These are phyloP conservation scores for Phoeniculus purpureus DNA, from an alignment of 2,797 vertebrate genomes.

Conservation along the genomic window DNA sequence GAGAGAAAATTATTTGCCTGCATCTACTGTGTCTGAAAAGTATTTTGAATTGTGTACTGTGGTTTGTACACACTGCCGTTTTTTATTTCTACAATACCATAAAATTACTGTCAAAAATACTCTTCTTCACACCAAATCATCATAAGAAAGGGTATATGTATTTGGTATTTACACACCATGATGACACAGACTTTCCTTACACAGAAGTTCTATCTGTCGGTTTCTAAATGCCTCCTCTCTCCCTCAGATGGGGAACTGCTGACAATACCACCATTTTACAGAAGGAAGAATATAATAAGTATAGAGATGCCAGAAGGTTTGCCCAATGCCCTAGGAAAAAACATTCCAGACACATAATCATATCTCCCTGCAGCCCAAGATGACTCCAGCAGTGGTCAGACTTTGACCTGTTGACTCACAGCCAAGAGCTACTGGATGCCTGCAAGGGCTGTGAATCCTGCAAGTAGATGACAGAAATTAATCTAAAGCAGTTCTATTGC, in stretches of 20 bases:
- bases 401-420: neutral
- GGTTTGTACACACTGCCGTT: neutral
- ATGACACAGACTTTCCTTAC: neutral
- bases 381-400: neutral
- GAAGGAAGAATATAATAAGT: neutral
- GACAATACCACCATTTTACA: neutral
- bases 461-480: neutral
- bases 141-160: neutral
- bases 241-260: neutral
- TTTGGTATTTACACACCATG: neutral
- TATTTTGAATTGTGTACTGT: neutral
- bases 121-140: neutral
- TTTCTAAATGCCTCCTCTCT: neutral
- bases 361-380: neutral
- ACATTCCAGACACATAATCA: rapidly evolving
- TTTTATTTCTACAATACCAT: neutral
- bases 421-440: neutral
- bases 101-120: neutral
- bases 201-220: neutral
- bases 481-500: rapidly evolving
- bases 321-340: neutral
- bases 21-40: neutral
- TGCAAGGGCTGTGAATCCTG: neutral
- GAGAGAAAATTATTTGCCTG: neutral
- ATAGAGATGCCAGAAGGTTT: neutral